phyloP scores from a whole-genome alignment of 2,797 vertebrate species.

The Chelon labrosus region DNA sequence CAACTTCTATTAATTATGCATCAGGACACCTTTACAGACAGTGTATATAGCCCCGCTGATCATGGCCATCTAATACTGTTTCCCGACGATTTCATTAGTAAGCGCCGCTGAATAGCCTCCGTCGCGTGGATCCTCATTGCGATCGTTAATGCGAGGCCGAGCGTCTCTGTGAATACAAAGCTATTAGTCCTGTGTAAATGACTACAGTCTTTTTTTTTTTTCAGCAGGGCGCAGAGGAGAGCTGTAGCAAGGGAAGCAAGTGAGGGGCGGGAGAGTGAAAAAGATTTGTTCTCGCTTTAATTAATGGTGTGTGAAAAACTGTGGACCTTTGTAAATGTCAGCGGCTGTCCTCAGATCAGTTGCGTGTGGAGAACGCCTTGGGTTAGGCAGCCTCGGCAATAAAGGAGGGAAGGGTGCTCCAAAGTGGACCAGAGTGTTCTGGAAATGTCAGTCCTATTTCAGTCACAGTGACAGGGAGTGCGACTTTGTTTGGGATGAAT shows the following conservation, averaged over 20 bases:
- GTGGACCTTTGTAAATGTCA: constrained; percentile 79
- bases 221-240: not conserved
- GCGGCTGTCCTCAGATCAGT: constrained; percentile 70
- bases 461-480: constrained; percentile 30
- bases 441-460: constrained; percentile 69
- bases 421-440: constrained; percentile 42
- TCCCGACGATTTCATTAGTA: constrained; percentile 36
- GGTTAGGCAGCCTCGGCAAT: constrained; percentile 62
- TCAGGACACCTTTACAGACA: not conserved
- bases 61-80: constrained; percentile 3
- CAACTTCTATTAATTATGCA: not conserved
- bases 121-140: not conserved
- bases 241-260: constrained; percentile 10
- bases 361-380: constrained; percentile 49
- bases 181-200: constrained; percentile 59
- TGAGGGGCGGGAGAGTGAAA: constrained; percentile 36
- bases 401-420: constrained; percentile 47
- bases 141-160: constrained; percentile 49
- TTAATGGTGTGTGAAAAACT: constrained; percentile 72
- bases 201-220: constrained; percentile 19
- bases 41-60: not conserved
- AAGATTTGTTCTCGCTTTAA: constrained; percentile 71
- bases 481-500: constrained; percentile 29
- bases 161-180: constrained; percentile 42
- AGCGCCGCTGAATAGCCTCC: constrained; percentile 17